Evolutionary conservation across 2,113 vertebrate genomes (phyloP).

Genomic region (Zosterops hypoxanthus): DNA sequence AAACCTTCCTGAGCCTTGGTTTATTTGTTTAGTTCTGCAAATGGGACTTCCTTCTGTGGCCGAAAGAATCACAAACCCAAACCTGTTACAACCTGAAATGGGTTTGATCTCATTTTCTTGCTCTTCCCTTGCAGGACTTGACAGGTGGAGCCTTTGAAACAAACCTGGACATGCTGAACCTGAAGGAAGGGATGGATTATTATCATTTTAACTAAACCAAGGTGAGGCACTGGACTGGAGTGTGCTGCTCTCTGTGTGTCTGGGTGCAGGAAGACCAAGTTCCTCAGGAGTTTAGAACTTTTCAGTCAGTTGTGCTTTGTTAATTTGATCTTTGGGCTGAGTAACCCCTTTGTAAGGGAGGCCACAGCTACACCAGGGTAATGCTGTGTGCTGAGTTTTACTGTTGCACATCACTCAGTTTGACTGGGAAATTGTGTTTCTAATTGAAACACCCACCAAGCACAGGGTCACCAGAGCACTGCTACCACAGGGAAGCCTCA

Average conservation of each 20-base stretch:
- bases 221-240: neutral
- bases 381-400: neutral
- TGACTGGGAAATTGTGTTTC: neutral
- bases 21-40: neutral
- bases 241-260: neutral
- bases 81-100: neutral
- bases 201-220: conserved; percentile 76
- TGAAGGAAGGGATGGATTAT: conserved; percentile 84
- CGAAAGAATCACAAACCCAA: neutral
- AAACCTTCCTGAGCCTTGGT: neutral
- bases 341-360: neutral
- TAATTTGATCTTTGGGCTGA: neutral
- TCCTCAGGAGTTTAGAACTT: neutral
- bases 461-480: neutral
- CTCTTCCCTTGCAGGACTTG: conserved; percentile 80
- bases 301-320: neutral
- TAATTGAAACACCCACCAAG: neutral
- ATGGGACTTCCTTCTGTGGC: neutral
- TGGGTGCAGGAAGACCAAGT: neutral
- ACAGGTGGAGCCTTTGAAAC: conserved; percentile 88
- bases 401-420: neutral
- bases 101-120: neutral
- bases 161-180: conserved; percentile 79
- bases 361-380: neutral
- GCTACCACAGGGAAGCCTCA: neutral